Conservation (phyloP, 2,797 vertebrate genomes). For the Peromyscus eremicus region DNA sequence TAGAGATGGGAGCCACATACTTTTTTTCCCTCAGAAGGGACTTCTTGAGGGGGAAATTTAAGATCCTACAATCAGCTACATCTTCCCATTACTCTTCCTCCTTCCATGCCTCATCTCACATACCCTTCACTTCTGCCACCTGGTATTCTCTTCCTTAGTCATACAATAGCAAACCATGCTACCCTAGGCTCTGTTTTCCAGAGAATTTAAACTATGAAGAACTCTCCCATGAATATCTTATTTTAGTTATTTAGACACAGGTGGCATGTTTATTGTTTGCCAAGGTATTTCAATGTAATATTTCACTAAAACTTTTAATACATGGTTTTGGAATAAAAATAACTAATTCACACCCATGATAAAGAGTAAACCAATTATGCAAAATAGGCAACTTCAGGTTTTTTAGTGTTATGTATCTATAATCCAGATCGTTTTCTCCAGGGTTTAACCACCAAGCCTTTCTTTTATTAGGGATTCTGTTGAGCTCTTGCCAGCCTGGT, state of each 20-base stretch:
- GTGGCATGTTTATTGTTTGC: background rate
- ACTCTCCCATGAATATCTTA: background rate
- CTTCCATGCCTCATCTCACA: background rate
- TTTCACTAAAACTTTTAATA: slow-evolving; percentile 17
- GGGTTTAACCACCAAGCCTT: slow-evolving; percentile 21
- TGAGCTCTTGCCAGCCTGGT: background rate
- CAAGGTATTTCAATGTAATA: slow-evolving; percentile 3
- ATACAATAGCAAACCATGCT: background rate
- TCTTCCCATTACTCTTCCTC: background rate
- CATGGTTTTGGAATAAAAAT: background rate
- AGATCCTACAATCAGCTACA: no score
- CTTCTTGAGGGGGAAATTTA: background rate
- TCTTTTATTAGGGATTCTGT: slow-evolving; percentile 36
- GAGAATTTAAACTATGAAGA: background rate
- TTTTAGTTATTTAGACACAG: background rate
- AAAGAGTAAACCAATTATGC: slow-evolving; percentile 46
- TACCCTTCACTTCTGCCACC: background rate
- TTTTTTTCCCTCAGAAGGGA: background rate
- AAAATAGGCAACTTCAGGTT: slow-evolving; percentile 43
- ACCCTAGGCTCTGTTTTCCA: background rate
- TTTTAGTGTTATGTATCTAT: slow-evolving; percentile 11
- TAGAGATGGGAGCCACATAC: background rate
- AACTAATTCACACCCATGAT: slow-evolving; percentile 23
- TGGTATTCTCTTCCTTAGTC: fast-evolving
- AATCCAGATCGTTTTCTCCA: slow-evolving; percentile 17